phyloP scores from a whole-genome alignment of 2,888 invertebrate species.

The Onchidella celtica region DNA sequence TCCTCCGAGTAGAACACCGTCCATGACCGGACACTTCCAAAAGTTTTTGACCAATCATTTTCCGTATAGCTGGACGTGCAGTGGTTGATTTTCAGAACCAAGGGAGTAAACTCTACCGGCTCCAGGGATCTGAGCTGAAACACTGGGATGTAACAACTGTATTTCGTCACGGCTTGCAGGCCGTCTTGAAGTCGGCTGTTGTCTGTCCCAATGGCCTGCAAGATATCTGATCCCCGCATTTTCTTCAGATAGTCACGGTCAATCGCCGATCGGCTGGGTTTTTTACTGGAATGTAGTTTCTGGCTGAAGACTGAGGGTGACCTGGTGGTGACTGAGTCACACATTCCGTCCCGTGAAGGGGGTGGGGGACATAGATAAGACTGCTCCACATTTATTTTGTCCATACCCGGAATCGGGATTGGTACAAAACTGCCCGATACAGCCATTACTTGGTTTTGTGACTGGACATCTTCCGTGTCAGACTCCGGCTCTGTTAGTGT shows the following conservation, averaged over 20 bases:
- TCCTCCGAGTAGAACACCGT: slow-evolving; percentile 20
- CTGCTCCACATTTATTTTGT: no score
- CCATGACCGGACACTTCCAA: neutral
- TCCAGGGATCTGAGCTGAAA: neutral
- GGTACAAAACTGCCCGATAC: no score
- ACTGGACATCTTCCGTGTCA: no score
- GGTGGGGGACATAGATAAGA: no score
- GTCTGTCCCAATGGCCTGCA: slow-evolving; percentile 7
- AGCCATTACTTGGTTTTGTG: no score
- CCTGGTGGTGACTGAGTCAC: no score
- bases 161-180: neutral
- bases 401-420: no score
- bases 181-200: neutral
- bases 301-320: no score
- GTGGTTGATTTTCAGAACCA: neutral
- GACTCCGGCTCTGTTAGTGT: neutral
- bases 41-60: neutral
- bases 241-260: slow-evolving; percentile 1
- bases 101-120: neutral
- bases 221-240: slow-evolving; percentile 1
- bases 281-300: no score
- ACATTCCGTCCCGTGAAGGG: no score
- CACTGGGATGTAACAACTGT: neutral
- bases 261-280: no score
- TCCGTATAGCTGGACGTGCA: neutral